A percentile compares a stretch with the other conserved stretches of the same genome.
These are phyloP conservation scores for Diabrotica undecimpunctata DNA, from an alignment of 1,140 invertebrate genomes.

Conservation along the genomic window DNA sequence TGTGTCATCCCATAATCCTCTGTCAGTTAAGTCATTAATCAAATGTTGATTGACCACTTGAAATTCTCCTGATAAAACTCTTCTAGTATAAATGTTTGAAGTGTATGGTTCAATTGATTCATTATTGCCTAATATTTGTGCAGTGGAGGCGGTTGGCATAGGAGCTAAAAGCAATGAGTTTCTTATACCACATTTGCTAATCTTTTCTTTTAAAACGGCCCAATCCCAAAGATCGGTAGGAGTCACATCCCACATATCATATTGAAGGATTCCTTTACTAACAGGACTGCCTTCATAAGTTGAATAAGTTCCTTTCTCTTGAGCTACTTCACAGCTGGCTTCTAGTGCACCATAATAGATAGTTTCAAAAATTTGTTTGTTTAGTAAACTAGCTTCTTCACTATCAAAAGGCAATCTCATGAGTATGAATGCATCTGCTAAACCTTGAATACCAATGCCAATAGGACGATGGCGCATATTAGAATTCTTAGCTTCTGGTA, in stretches of 20 bases:
- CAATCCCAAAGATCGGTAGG: constrained; percentile 91
- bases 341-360: constrained; percentile 97
- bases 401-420: constrained; percentile 93
- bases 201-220: constrained; percentile 77
- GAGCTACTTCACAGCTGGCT: constrained; percentile 92
- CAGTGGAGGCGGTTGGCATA: constrained; percentile 99
- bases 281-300: constrained; percentile 89
- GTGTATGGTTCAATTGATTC: constrained; percentile 98
- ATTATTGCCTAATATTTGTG: constrained; percentile 98
- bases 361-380: constrained; percentile 97
- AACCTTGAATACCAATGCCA: constrained; percentile 78
- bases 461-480: constrained; percentile 95
- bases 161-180: constrained; percentile 95
- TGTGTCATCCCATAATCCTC: constrained; percentile 90
- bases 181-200: constrained; percentile 85
- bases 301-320: constrained; percentile 82
- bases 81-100: constrained; percentile 91
- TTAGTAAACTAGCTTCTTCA: constrained; percentile 79
- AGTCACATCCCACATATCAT: constrained; percentile 96
- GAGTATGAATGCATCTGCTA: constrained; percentile 94
- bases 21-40: constrained; percentile 87
- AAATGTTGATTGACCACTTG: constrained; percentile 89
- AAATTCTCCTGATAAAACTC: constrained; percentile 84
- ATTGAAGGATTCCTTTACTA: constrained; percentile 95
- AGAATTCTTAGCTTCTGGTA: constrained; percentile 82